phyloP scores from a whole-genome alignment of 2,797 vertebrate species.

The Manis javanica region DNA sequence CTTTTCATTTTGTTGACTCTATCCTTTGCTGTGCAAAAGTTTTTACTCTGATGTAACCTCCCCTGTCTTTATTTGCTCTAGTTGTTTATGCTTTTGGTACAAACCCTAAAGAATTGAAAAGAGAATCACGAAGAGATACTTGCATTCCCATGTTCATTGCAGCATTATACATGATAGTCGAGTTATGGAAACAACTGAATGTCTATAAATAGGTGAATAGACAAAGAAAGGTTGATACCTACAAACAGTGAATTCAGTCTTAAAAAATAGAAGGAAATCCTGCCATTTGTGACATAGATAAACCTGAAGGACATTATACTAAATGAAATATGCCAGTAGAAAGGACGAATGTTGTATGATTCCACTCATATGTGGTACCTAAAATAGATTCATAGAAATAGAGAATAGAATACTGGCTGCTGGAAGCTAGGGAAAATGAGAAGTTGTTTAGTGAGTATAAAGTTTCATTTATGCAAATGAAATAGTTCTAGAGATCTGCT shows the following conservation, averaged over 20 bases:
- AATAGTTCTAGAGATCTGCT: background rate
- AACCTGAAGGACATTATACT: background rate
- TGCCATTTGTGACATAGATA: background rate
- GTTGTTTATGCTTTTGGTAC: background rate
- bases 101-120: background rate
- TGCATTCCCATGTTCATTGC: background rate
- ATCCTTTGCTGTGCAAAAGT: background rate
- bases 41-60: background rate
- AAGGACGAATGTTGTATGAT: background rate
- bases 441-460: background rate
- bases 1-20: background rate
- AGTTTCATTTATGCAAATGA: background rate
- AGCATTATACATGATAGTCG: background rate
- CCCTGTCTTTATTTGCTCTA: background rate
- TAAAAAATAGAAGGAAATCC: background rate
- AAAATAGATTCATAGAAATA: background rate
- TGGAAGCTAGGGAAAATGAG: background rate
- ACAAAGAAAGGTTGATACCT: background rate
- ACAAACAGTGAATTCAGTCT: background rate
- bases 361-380: too few relatives aligned
- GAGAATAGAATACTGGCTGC: background rate
- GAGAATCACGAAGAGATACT: background rate
- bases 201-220: background rate
- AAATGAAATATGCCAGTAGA: background rate
- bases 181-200: background rate